Conservation (phyloP, 2,888 invertebrate species). For the Drosophila borealis region DNA sequence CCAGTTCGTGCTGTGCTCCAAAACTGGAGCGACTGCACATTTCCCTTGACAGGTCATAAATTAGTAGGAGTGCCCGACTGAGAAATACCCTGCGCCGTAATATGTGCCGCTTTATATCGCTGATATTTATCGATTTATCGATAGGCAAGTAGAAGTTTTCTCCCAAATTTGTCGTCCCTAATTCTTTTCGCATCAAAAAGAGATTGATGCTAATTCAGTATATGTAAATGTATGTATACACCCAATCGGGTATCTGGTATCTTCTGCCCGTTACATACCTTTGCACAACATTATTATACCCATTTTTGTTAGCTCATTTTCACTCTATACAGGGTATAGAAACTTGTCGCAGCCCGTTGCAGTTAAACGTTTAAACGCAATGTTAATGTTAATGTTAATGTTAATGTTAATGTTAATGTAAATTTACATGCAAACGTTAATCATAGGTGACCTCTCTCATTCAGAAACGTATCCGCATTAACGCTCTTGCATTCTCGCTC, state of each 20-base stretch:
- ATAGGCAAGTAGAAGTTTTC: too few species aligned
- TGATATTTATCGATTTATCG: too few species aligned
- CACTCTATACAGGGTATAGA: constrained; percentile 6
- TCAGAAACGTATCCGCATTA: constrained; percentile 32
- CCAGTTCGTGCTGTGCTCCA: constrained; percentile 9
- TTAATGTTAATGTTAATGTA: constrained; percentile 21
- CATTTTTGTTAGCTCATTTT: neutral
- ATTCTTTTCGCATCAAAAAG: too few species aligned
- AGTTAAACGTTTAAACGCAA: constrained; percentile 1
- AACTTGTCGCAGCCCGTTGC: constrained; percentile 26
- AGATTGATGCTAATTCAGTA: too few species aligned
- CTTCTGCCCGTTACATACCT: too few species aligned
- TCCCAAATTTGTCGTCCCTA: too few species aligned
- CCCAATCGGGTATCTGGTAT: too few species aligned
- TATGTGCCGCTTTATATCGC: too few species aligned
- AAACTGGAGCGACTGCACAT: constrained; percentile 36
- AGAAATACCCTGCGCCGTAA: neutral
- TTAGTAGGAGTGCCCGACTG: constrained; percentile 3
- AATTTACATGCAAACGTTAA: constrained; percentile 6
- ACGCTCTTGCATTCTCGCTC: constrained; percentile 6
- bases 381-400: constrained; percentile 22
- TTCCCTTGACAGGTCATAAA: constrained; percentile 16
- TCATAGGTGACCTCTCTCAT: constrained; percentile 8
- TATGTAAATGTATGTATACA: too few species aligned
- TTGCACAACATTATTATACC: neutral